Evolutionary conservation across 2,888 invertebrate genomes (phyloP), one percentile per base, ranked within the genome.

Genomic region (Sericinus montela): DNA sequence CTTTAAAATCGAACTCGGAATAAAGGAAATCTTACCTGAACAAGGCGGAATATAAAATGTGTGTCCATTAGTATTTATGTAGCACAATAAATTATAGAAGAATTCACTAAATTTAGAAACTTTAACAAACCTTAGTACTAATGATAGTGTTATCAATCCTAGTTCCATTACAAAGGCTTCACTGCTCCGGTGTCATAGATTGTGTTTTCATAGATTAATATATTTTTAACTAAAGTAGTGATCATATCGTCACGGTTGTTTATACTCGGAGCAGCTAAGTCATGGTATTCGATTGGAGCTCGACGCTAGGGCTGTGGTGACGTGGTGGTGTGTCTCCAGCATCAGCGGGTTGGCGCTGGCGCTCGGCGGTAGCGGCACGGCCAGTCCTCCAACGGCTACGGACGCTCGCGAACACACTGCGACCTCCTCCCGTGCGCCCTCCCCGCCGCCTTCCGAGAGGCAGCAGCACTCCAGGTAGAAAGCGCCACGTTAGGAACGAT

Each of bases 331-430:
- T 88, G 83, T 89, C 85, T 80, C 73, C 89, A 90, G 90, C 80
- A 89, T 90, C 85, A 87, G 76, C 87, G 90, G 90, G 71, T 64
- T 90, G 89, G 90, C 90, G 81, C 64, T 89, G 86, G 90, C 90
- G 76, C 83, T 90, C 69, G 89, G 88, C 59, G 76, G 88, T 67
- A 86, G 82, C 78, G 75, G 85, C 54, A 72, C 78, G 36, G 81
- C 82, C 77, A 86, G 84, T 54, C 85, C 85, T 19, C 70, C 75
- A 52, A 55, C 75, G 55, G 62, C 69, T 59, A 57, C 72, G 47
- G 80, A 78, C 57, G 72, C 71, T 63, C 78, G 69, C 23, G 67
- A 67, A 69, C 83, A 80, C 66, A 82, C 84, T 57, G 80, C 83
- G 58, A 78, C 85, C 16, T 84, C 86, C 45, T 82, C 81, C 56